Evolutionary conservation across 2,888 invertebrate species (phyloP).

Genomic region (Nemapogon koenigi): DNA sequence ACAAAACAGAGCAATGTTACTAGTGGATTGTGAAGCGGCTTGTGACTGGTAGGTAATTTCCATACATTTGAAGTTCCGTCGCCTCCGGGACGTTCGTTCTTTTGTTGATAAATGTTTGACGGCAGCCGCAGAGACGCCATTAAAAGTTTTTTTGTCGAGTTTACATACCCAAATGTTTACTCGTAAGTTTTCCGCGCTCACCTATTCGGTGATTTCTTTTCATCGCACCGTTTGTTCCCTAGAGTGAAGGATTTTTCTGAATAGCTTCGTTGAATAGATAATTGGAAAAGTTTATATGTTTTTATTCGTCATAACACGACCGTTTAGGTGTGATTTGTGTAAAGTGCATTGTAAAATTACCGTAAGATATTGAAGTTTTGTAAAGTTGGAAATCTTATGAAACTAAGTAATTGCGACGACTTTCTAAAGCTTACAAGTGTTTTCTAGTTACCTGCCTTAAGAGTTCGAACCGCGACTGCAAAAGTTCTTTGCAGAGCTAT

Average conservation of each 20-base stretch:
- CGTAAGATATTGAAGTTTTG: neutral
- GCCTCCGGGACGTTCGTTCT: conserved; percentile 66
- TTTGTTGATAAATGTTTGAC: conserved; percentile 67
- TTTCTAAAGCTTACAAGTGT: neutral
- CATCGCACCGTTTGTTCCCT: conserved; percentile 50
- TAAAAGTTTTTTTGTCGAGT: conserved; percentile 60
- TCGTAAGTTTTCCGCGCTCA: conserved; percentile 57
- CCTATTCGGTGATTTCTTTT: conserved; percentile 63
- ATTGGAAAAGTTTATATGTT: conserved; percentile 51
- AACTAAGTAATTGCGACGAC: neutral
- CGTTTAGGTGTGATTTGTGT: conserved; percentile 15
- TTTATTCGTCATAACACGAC: conserved; percentile 31
- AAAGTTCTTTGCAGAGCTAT: conserved; percentile 27
- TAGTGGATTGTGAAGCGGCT: conserved; percentile 64
- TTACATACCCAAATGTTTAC: conserved; percentile 66
- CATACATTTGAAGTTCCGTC: conserved; percentile 66
- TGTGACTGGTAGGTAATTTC: conserved; percentile 65
- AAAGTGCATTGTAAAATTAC: conserved; percentile 14
- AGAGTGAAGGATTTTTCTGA: conserved; percentile 42
- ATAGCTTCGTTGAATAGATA: conserved; percentile 49
- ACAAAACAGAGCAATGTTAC: conserved; percentile 62
- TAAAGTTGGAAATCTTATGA: neutral
- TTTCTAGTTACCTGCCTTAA: conserved; percentile 3
- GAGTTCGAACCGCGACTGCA: conserved; percentile 4
- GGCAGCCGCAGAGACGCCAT: conserved; percentile 65